Evolutionary conservation across 1,140 invertebrate genomes (phyloP), one percentile per base, ranked within the genome.

Genomic region (Belonocnema kinseyi): DNA sequence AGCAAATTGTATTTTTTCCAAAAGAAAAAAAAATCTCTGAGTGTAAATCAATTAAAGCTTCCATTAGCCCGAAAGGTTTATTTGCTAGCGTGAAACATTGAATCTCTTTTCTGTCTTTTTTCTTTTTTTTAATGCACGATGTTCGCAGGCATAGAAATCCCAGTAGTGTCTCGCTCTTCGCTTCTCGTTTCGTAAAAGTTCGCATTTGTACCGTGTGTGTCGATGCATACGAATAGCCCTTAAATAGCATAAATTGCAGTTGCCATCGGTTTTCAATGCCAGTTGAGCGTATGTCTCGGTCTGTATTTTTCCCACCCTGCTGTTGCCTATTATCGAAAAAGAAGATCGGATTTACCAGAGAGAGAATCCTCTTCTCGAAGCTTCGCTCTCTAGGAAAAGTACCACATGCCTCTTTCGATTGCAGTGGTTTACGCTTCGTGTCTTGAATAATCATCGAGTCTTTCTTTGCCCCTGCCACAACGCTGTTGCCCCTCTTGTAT

Each of bases 201-300:
- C 26, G 61, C 61, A 66, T 66, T 66, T 66, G 61, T 40, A 66
- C 14, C 61, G 61, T 21, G 21, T 66, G 61, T 66, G 61, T 66
- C 61, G 61, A 40, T 66, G 61, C 61, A 66, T 66, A 66, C 61
- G 26, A 66, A 66, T 66, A 13, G 61, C 61, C 61, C 61, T 66
- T 66, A 66, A 66, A 66, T 26, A 66, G 61, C 61, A 66, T 66
- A 66, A 66, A 66, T 66, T 66, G 61, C 33, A 66, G 61, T 66
- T 66, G 58, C 58, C 58, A 66, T 66, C 40, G 58, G 58, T 66
- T 66, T 66, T 66, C 61, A 66, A 66, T 66, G 61, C 26, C 58
- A 26, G 21, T 66, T 26, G 40, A 66, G 61, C 61, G 61, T 66
- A 66, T 66, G 61, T 66, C 61, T 66, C 61, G 61, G 61, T 66